These are phyloP conservation scores for Clarias batrachus DNA, from an alignment of 2,113 vertebrate species.

Conservation along the genomic window DNA sequence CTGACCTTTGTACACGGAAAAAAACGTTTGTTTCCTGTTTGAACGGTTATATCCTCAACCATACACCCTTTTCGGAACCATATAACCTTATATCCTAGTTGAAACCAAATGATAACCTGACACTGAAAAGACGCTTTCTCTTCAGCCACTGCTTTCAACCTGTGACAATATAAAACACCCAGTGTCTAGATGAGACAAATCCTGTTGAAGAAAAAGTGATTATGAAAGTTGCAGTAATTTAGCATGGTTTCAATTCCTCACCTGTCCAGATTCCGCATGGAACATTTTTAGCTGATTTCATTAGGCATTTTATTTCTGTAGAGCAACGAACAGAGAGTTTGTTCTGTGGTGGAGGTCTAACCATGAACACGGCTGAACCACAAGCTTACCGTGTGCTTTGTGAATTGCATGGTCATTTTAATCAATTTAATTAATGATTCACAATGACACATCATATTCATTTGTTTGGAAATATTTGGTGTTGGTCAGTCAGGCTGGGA, in stretches of 20 bases:
- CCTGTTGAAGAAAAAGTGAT: neutral
- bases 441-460: neutral
- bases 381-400: neutral
- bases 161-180: neutral
- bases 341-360: neutral
- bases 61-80: neutral
- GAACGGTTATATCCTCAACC: neutral
- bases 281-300: slow-evolving; percentile 28
- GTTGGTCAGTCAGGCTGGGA: neutral
- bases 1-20: neutral
- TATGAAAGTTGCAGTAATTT: neutral
- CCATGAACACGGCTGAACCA: slow-evolving; percentile 1
- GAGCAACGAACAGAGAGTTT: neutral
- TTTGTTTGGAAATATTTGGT: neutral
- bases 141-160: neutral
- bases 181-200: neutral
- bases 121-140: neutral
- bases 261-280: neutral
- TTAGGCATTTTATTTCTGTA: slow-evolving; percentile 6
- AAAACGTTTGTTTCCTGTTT: neutral
- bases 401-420: slow-evolving; percentile 1
- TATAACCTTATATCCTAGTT: neutral
- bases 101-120: neutral
- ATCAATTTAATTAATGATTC: neutral
- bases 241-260: slow-evolving; percentile 1